Conservation (phyloP, 2,888 invertebrate genomes). For the Chalcosyrphus nemorum region DNA sequence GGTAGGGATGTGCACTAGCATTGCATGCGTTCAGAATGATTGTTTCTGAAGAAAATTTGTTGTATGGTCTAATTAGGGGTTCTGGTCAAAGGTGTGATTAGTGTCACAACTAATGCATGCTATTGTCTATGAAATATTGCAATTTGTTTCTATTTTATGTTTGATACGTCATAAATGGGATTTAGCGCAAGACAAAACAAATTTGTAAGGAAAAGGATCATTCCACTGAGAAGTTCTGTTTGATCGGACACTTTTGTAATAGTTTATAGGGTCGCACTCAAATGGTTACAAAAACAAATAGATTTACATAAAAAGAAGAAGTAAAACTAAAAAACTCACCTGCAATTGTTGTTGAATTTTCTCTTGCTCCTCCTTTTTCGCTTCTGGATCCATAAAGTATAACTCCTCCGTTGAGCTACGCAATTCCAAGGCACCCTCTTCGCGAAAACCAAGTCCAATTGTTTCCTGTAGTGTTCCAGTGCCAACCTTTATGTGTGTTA, state of each 20-base stretch:
- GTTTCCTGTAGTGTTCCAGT: slow-evolving; percentile 83
- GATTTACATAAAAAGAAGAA: neutral
- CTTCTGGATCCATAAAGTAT: slow-evolving; percentile 88
- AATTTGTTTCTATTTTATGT: no score
- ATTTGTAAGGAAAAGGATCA: no score
- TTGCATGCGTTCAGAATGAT: neutral
- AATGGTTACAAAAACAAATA: no score
- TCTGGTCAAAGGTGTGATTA: neutral
- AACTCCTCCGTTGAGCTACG: slow-evolving; percentile 94
- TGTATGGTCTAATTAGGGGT: neutral
- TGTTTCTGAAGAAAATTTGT: neutral
- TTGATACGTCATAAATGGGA: no score
- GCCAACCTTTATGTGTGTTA: slow-evolving; percentile 81
- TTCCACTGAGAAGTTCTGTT: no score
- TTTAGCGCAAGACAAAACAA: no score
- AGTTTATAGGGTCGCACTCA: no score
- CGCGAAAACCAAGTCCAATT: slow-evolving; percentile 85
- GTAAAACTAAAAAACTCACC: no score
- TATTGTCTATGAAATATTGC: no score
- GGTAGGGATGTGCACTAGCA: neutral
- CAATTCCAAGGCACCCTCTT: slow-evolving; percentile 92
- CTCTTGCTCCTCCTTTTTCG: slow-evolving; percentile 81
- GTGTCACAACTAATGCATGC: neutral
- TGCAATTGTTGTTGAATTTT: slow-evolving; percentile 78
- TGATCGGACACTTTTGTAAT: no score